Evolutionary conservation across 2,797 vertebrate species (phyloP), one percentile per base, ranked within the genome.

Genomic region (Adelosebastes latens): DNA sequence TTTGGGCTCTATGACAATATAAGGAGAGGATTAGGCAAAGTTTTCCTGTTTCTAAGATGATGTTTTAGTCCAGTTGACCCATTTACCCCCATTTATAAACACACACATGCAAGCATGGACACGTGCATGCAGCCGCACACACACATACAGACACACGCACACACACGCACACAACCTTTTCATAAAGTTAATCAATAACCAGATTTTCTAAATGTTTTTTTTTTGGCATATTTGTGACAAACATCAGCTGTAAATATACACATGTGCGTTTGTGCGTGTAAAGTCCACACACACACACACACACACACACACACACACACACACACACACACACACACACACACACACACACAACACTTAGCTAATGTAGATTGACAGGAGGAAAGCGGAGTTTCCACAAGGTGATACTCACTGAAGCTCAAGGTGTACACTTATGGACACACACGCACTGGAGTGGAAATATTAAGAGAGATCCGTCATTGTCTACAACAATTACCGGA

Each of bases 311-410:
- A 64, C 11, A 76, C 36, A 62, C n/a, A 58, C 60, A 73, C 52
- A 31, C 36, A 72, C 53, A 36, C 58, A 61, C 56, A 65, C 12
- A 77, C 39, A 14, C 22, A 42, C 61, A 73, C 53, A 31, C 36
- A 75, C 42, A 56, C 59, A 78, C 16, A 81, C 24, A 77, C 4
- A 83, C 58, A 71, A 79, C 80, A 82, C 56, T 83, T 80, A 75
- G 52, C 72, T 82, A 63, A 84, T 84, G 79, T 34, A 83, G 80
- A 91, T 18, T 88, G 91, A 90, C 87, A 86, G 80, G 74, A 88
- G 80, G 69, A 82, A 92, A 90, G 86, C 85, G 80, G 76, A 92
- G 85, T 93, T 93, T 93, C 92, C 90, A 90, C 83, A 76, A 73
- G 56, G 71, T 79, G 79, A 79, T 72, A 59, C 39, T 80, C 42